Conservation (phyloP, 2,888 invertebrate genomes). For the Fragum sueziense region DNA sequence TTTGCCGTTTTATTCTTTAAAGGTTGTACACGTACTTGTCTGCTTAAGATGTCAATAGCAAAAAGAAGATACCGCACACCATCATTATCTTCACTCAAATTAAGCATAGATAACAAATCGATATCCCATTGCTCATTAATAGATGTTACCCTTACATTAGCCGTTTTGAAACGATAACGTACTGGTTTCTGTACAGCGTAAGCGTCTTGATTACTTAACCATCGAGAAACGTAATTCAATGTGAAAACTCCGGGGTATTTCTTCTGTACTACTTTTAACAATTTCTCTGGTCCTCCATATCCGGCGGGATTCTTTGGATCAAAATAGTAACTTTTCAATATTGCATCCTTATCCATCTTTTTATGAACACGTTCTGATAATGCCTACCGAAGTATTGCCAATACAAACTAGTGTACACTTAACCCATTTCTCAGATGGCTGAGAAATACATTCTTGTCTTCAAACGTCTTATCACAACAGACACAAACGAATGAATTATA, state of each 20-base stretch:
- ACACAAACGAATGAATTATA: too few species aligned
- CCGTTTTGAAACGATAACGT: slow-evolving; percentile 41
- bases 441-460: too few species aligned
- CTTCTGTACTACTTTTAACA: slow-evolving; percentile 8
- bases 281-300: slow-evolving; percentile 1
- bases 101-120: slow-evolving; percentile 42
- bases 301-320: slow-evolving; percentile 3
- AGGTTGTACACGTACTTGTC: slow-evolving; percentile 46
- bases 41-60: slow-evolving; percentile 46
- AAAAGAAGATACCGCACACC: slow-evolving; percentile 45
- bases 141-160: slow-evolving; percentile 41
- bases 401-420: too few species aligned
- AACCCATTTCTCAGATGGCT: too few species aligned
- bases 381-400: too few species aligned
- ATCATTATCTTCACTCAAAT: slow-evolving; percentile 41
- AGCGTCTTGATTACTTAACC: slow-evolving; percentile 49
- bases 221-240: slow-evolving; percentile 27
- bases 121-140: slow-evolving; percentile 47
- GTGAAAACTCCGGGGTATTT: slow-evolving; percentile 39
- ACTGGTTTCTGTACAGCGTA: slow-evolving; percentile 44
- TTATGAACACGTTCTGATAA: too few species aligned
- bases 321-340: slow-evolving; percentile 8
- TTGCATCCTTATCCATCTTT: slow-evolving; percentile 1
- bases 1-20: slow-evolving; percentile 42
- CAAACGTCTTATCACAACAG: too few species aligned